Conservation (phyloP, 2,888 invertebrate genomes). For the Isotomurus palustris region DNA sequence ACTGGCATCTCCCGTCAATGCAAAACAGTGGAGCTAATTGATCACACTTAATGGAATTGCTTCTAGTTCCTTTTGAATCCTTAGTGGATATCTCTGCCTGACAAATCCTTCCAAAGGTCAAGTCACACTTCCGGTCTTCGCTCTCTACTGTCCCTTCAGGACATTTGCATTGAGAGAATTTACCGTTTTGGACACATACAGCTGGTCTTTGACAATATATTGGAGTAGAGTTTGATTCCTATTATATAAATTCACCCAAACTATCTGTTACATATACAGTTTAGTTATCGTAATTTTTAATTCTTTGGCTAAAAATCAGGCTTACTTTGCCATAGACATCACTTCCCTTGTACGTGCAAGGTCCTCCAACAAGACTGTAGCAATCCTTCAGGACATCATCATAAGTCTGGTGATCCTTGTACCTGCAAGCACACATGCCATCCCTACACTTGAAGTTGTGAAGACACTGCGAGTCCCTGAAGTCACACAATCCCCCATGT, state of each 20-base stretch:
- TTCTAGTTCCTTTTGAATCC: not conserved
- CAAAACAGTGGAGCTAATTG: conserved; percentile 4
- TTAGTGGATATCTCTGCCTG: not conserved
- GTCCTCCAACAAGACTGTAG: conserved; percentile 20
- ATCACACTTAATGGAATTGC: not conserved
- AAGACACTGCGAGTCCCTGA: conserved; percentile 17
- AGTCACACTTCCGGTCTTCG: conserved; percentile 14
- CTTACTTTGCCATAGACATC: no score
- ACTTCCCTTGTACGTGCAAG: conserved; percentile 18
- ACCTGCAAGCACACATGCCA: conserved; percentile 20
- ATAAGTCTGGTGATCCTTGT: conserved; percentile 14
- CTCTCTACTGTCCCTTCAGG: conserved; percentile 20
- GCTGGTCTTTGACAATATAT: conserved; percentile 11
- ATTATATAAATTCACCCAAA: not conserved
- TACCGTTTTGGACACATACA: conserved; percentile 6
- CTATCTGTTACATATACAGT: no score
- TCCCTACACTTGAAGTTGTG: conserved; percentile 22
- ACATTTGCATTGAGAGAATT: conserved; percentile 15
- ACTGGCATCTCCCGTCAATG: conserved; percentile 7
- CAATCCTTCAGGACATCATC: conserved; percentile 17
- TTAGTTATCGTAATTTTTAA: not conserved
- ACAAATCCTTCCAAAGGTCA: conserved; percentile 18
- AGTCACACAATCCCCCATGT: conserved; percentile 20
- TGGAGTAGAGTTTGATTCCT: not conserved
- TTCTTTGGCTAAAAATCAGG: no score